These are phyloP conservation scores for Ectemnius continuus DNA, from an alignment of 2,888 invertebrate genomes.

Conservation along the genomic window DNA sequence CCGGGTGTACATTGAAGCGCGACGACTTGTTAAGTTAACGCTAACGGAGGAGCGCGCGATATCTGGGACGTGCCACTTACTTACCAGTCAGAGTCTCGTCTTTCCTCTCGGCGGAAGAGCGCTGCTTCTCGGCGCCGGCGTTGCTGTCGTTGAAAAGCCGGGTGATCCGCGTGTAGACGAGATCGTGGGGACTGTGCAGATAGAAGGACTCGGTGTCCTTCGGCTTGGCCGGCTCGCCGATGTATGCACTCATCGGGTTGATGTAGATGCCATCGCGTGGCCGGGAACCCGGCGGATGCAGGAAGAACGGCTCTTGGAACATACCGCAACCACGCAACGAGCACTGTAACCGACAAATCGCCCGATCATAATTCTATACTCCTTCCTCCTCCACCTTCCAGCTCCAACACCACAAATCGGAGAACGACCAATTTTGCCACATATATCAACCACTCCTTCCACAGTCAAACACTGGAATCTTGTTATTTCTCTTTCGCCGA, in stretches of 20 bases:
- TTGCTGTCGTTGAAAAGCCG: slow-evolving; percentile 85
- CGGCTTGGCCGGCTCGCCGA: slow-evolving; percentile 67
- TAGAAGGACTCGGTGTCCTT: slow-evolving; percentile 86
- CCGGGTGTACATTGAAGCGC: slow-evolving; percentile 47
- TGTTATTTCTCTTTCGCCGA: no score
- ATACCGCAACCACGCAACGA: slow-evolving; percentile 71
- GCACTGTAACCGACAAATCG: slow-evolving; percentile 63
- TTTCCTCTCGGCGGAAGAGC: slow-evolving; percentile 66
- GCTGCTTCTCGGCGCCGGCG: slow-evolving; percentile 57
- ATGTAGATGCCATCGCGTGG: slow-evolving; percentile 90
- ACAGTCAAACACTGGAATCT: no score
- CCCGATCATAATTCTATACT: slow-evolving; percentile 18
- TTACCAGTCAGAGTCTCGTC: slow-evolving; percentile 77
- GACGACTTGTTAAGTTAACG: slow-evolving; percentile 46
- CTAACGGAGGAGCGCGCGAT: slow-evolving; percentile 20
- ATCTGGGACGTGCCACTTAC: slow-evolving; percentile 67
- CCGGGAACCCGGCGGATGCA: slow-evolving; percentile 74
- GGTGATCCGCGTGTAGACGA: slow-evolving; percentile 90
- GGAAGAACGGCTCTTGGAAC: slow-evolving; percentile 76
- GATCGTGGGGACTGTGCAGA: slow-evolving; percentile 89
- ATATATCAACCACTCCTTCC: no score
- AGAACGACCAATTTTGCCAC: no score
- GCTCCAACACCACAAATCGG: no score
- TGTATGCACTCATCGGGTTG: slow-evolving; percentile 85
- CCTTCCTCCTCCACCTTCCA: no score